A percentile compares a stretch with the other conserved stretches of the same genome.
Evolutionary conservation across 1,140 invertebrate species (phyloP).

Genomic region (Glossosoma conforme): DNA sequence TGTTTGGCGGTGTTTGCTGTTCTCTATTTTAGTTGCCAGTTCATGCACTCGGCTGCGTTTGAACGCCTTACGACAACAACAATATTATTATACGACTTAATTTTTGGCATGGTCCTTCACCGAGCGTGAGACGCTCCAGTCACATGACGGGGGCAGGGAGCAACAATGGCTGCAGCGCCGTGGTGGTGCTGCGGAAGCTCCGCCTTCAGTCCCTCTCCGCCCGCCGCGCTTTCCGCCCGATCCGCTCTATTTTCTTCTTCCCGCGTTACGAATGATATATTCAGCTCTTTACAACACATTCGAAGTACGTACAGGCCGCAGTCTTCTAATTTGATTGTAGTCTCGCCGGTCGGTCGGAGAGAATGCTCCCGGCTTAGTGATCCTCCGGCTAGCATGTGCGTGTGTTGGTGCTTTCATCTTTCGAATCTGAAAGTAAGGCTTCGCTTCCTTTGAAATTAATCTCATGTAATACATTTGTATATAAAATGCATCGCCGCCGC

Average conservation of each 20-base stretch:
- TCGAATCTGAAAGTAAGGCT: constrained; percentile 27
- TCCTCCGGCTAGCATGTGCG: constrained; percentile 26
- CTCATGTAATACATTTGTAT: too few species aligned
- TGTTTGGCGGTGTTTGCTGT: too few species aligned
- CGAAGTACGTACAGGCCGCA: constrained; percentile 23
- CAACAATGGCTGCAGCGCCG: constrained; percentile 1
- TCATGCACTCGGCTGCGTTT: too few species aligned
- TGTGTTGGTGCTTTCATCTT: constrained; percentile 30
- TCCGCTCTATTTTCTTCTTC: neutral
- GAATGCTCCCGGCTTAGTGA: constrained; percentile 17
- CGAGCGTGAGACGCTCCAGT: neutral
- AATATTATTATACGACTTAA: too few species aligned
- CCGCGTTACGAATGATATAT: constrained; percentile 23
- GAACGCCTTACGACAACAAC: too few species aligned
- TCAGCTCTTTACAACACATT: constrained; percentile 30
- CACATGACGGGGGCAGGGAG: constrained; percentile 3
- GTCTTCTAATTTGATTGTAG: constrained; percentile 26
- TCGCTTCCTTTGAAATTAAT: too few species aligned
- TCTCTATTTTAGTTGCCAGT: too few species aligned
- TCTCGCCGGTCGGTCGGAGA: constrained; percentile 11
- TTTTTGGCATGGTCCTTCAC: too few species aligned
- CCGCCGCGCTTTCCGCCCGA: constrained; percentile 10
- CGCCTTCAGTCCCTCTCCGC: constrained; percentile 2
- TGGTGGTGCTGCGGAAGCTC: neutral
- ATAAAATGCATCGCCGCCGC: too few species aligned